These are phyloP conservation scores for Amblyjoppa fuscipennis DNA, from an alignment of 2,888 invertebrate species.

Conservation along the genomic window DNA sequence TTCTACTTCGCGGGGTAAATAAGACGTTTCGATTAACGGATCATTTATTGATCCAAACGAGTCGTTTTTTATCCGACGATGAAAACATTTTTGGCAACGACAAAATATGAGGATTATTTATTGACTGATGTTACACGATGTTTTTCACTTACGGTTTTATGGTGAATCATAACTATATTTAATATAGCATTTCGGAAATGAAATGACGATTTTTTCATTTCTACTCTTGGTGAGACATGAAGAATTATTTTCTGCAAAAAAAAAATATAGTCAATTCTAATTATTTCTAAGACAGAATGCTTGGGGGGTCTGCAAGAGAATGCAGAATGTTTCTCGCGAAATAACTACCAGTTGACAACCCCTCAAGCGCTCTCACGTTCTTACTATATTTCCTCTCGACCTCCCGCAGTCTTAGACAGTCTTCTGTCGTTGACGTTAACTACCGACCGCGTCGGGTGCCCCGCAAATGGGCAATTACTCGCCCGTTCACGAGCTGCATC, in stretches of 20 bases:
- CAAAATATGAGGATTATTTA: too few species aligned
- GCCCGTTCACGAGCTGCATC: conserved; percentile 45
- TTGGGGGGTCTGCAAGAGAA: background rate
- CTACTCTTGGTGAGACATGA: background rate
- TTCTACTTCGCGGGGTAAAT: background rate
- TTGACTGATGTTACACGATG: too few species aligned
- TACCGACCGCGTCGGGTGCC: conserved; percentile 55
- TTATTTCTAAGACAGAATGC: background rate
- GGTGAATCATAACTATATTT: too few species aligned
- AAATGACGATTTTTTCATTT: background rate
- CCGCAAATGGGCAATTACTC: conserved; percentile 67
- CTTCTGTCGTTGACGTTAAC: conserved; percentile 70
- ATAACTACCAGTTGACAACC: conserved; percentile 57
- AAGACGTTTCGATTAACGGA: background rate
- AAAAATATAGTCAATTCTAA: background rate
- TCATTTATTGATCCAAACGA: background rate
- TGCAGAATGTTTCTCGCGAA: conserved; percentile 23
- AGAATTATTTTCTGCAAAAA: background rate
- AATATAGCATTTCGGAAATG: too few species aligned
- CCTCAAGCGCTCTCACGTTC: conserved; percentile 22
- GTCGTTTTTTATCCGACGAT: too few species aligned
- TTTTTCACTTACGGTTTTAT: too few species aligned
- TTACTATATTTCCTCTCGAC: conserved; percentile 30
- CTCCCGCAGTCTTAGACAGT: conserved; percentile 42
- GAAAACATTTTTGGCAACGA: too few species aligned